Percentiles rank a stretch among this genome's conserved stretches.
Evolutionary conservation across 2,888 invertebrate genomes (phyloP).

Genomic region (Chymomyza fuscimana): DNA sequence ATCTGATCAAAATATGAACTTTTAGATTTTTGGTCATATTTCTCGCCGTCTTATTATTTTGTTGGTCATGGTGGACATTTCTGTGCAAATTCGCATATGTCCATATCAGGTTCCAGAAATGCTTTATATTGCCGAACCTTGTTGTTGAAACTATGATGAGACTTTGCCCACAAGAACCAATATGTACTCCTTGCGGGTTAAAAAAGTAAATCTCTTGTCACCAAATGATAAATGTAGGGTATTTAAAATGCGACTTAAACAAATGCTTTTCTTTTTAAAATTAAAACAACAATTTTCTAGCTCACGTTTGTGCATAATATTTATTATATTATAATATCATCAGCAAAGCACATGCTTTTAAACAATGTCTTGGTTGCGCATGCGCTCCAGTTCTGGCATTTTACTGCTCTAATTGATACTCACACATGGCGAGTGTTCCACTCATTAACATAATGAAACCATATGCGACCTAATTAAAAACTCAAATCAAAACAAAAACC

Average conservation of each 20-base stretch:
- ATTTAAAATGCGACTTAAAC: not conserved
- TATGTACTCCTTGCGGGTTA: too few relatives aligned
- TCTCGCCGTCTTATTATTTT: too few relatives aligned
- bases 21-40: too few relatives aligned
- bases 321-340: not conserved
- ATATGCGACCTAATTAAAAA: constrained; percentile 42
- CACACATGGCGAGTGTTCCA: constrained; percentile 50
- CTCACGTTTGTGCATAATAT: not conserved
- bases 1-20: too few relatives aligned
- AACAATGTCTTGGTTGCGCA: not conserved
- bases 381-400: constrained; percentile 30
- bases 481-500: constrained; percentile 46
- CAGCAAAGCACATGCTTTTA: not conserved
- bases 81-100: too few relatives aligned
- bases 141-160: too few relatives aligned
- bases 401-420: constrained; percentile 51
- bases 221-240: not conserved
- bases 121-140: too few relatives aligned
- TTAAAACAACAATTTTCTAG: not conserved
- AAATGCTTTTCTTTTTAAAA: not conserved
- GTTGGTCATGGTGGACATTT: too few relatives aligned
- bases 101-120: too few relatives aligned
- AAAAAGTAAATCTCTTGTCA: too few relatives aligned
- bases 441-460: constrained; percentile 52
- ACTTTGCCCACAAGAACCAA: too few relatives aligned